Percentiles rank a stretch among this genome's conserved stretches.
These are phyloP conservation scores for Myotis planiceps DNA, from an alignment of 2,797 vertebrate species.

Conservation along the genomic window DNA sequence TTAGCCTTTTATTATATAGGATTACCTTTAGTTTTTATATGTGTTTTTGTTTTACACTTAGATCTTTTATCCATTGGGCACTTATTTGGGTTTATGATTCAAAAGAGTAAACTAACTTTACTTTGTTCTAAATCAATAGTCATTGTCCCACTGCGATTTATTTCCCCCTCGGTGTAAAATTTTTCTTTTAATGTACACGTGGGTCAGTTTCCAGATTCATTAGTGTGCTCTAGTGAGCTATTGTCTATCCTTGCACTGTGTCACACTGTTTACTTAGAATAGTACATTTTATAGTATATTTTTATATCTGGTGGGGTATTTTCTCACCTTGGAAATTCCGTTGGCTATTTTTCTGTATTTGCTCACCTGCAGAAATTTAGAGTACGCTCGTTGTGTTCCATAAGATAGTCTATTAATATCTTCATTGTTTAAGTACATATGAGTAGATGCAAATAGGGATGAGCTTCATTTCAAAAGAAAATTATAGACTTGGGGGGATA, in stretches of 20 bases:
- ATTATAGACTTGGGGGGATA: neutral
- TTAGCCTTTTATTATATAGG: no score
- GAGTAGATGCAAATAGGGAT: neutral
- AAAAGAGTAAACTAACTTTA: neutral
- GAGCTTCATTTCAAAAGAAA: constrained; percentile 11
- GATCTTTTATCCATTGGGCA: neutral
- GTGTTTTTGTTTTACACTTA: neutral
- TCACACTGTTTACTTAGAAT: neutral
- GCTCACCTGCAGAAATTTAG: constrained; percentile 12
- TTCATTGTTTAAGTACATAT: constrained; percentile 43
- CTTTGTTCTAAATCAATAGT: neutral
- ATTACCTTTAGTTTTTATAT: neutral
- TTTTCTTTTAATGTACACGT: neutral
- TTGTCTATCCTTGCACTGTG: neutral
- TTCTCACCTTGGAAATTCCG: constrained; percentile 7
- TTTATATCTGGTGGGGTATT: neutral
- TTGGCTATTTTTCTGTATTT: neutral
- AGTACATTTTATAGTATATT: neutral
- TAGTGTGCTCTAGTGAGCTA: neutral
- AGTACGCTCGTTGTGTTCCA: neutral
- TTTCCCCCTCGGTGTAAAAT: neutral
- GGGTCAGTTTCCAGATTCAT: neutral
- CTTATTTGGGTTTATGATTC: neutral
- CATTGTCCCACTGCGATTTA: neutral
- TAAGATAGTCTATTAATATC: neutral